Base-by-base conservation (phyloP, 2,797 vertebrate genomes). In the Aplochiton taeniatus region DNA sequence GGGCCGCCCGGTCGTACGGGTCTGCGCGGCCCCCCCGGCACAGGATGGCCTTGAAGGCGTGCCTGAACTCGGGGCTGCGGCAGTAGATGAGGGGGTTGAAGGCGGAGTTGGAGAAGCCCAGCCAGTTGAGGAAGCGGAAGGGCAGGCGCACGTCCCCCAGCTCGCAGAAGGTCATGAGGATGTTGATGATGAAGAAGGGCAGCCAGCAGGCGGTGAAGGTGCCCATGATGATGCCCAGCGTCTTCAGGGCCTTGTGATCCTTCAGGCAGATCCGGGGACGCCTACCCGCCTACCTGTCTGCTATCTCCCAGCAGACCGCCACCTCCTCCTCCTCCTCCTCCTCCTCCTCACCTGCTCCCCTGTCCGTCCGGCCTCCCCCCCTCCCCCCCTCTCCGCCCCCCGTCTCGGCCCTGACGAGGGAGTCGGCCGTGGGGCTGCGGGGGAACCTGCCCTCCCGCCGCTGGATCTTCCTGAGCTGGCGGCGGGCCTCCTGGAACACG, bases 61-160 rank as follows among this genome's bases (percentile, higher is more conserved):
- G 90, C 75, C 98, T 93, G 88, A 99, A 99, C 80, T 98, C 96
- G 0, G 95, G 95, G 81, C 97, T 99, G 46, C 95, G 90, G 87
- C 96, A 99, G 91, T 99, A 99, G 83, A 99, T 99, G 3, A 99
- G 83, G 0, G 98, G 97, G 78, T 99, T 99, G 88, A 99, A 98
- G 52, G 91, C 96, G 0, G 98, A 99, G 81, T 99, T 99, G 77
- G 95, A 84, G 13, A 98, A 99, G 52, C 98, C 98, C 0, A 99
- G 82, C 97, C 98, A 99, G 90, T 99, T 99, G 17, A 99, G 88
- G 76, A 98, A 86, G 68, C 87, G 91, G 77, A 95, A 98, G 41
- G 93, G 74, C 12, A 93, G 81, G 17, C 80, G 88, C 19, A 92
- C 90, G 75, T 94, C 82, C 0, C 89, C 76, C 13, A 89, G 73